Base-by-base conservation (phyloP, 2,888 invertebrate species). In the Morinoia aosen region DNA sequence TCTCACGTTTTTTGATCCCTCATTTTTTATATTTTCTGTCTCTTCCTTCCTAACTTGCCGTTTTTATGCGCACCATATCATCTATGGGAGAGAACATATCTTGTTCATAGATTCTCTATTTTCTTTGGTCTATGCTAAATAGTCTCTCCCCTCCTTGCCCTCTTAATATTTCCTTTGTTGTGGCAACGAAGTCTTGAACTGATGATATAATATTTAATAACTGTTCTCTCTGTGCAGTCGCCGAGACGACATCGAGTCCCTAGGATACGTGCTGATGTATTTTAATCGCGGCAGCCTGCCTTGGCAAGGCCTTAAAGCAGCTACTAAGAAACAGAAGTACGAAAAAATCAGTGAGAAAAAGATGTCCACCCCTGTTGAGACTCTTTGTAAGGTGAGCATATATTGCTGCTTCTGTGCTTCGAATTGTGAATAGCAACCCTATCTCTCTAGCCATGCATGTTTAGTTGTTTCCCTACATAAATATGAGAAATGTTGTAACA, bases 321-420 rank as follows among this genome's bases (percentile, higher is more conserved):
- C 99, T 96, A 99, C 99, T 96, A 99, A 99, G 98, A 99, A 99
- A 97, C 99, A 99, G 97, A 99, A 99, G 97, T 99, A 99, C 97
- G 99, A 99, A 97, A 99, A 99, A 97, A 99, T 99, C 97, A 99
- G 99, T 97, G 99, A 99, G 97, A 99, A 99, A 98, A 99, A 99
- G 97, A 99, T 99, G 99, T 99, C 99, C 96, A 99, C 99, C 88
- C 99, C 99, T 12, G 99, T 99, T 96, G 99, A 99, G 98, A 98
- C 99, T 97, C 98, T 99, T 97, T 99, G 99, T 98, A 99, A 99
- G 96, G 96, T 96, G 61, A 94, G 88, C n/a, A 33, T 91, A 8
- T 19, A 16, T 8, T 61, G 61, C 19, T 91, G 16, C n/a, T 39
- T 19, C 3, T 95, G 40, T 95, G 64, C n/a, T 16, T 91, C 16